Percentiles rank a stretch among this genome's conserved stretches.
These are phyloP conservation scores for Helicolenus hilgendorfi DNA, from an alignment of 2,797 vertebrate species.

Conservation along the genomic window DNA sequence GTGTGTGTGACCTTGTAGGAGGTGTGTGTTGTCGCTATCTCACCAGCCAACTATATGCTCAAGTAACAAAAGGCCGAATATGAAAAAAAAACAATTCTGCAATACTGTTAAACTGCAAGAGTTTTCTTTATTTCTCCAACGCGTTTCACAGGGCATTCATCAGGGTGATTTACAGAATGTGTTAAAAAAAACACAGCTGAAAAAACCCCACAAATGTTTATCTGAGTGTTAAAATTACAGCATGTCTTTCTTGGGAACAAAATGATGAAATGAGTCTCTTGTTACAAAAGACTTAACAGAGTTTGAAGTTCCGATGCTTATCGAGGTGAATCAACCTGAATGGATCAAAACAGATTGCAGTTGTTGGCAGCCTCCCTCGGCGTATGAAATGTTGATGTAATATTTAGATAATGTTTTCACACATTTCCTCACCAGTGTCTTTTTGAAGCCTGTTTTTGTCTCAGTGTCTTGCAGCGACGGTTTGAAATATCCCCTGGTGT, in stretches of 20 bases:
- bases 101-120: background rate
- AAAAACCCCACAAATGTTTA: background rate
- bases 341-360: conserved; percentile 21
- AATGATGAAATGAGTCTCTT: background rate
- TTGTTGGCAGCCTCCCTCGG: conserved; percentile 6
- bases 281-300: background rate
- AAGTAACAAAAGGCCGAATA: background rate
- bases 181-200: background rate
- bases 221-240: background rate
- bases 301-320: background rate
- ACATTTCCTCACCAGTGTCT: conserved; percentile 12
- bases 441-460: conserved; percentile 22
- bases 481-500: conserved; percentile 42
- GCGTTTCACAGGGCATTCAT: background rate
- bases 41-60: background rate
- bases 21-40: background rate
- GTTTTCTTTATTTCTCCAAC: background rate
- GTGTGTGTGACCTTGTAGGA: background rate
- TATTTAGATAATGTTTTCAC: conserved; percentile 40
- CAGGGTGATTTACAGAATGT: background rate
- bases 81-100: background rate
- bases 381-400: conserved; percentile 36
- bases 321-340: conserved; percentile 16
- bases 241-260: background rate
- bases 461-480: conserved; percentile 12